phyloP scores from a whole-genome alignment of 2,888 invertebrate genomes.

The Harpagoxenus sublaevis region DNA sequence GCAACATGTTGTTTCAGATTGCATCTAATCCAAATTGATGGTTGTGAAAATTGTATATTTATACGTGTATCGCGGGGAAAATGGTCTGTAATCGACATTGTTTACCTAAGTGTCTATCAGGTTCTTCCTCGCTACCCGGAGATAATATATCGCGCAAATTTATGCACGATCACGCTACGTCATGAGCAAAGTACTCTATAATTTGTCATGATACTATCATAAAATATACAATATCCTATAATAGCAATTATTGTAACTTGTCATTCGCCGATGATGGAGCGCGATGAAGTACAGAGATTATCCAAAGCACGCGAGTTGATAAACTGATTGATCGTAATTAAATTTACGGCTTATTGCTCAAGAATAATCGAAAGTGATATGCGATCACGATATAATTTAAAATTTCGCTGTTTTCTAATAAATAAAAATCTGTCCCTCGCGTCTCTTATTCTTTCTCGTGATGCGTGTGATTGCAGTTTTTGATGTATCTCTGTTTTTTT shows the following conservation, averaged over 20 bases:
- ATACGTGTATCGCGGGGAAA: constrained; percentile 4
- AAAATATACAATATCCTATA: constrained; percentile 32
- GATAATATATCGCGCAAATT: constrained; percentile 59
- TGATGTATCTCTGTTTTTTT: not conserved
- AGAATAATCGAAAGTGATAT: constrained; percentile 12
- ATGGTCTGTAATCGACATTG: constrained; percentile 44
- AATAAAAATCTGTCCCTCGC: not conserved
- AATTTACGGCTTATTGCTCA: constrained; percentile 36
- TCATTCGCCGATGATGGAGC: constrained; percentile 19
- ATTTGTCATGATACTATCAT: constrained; percentile 47
- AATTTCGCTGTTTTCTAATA: not conserved
- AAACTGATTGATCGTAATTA: constrained; percentile 34
- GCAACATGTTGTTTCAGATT: constrained; percentile 13
- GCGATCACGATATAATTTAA: not conserved
- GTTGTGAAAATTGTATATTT: constrained; percentile 39
- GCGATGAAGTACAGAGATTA: constrained; percentile 53
- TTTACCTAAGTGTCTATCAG: constrained; percentile 46
- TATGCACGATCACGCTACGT: constrained; percentile 62
- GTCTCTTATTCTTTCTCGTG: not conserved
- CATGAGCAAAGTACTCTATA: constrained; percentile 41
- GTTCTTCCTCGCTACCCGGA: constrained; percentile 48
- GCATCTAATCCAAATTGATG: constrained; percentile 7
- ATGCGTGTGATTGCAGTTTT: not conserved
- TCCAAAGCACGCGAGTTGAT: constrained; percentile 33
- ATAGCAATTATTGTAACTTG: constrained; percentile 44